Evolutionary conservation across 2,888 invertebrate genomes (phyloP), one percentile per base, ranked within the genome.

Genomic region (Deilephila porcellus): DNA sequence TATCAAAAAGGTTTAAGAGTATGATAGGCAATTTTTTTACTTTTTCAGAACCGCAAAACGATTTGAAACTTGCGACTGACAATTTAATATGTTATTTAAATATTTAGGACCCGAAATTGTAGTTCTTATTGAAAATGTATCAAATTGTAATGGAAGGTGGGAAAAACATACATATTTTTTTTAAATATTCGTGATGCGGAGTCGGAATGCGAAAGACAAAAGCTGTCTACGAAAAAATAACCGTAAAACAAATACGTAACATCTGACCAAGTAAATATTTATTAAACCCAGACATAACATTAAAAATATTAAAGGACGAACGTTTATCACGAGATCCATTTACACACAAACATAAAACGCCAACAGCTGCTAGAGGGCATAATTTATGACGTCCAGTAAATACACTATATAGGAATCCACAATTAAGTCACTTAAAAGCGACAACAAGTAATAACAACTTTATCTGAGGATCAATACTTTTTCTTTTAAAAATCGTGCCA

Each of bases 381-480:
- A 84, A 87, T 87, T 87, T 88, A 88, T 87, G 82, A 80, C 79
- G 76, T 79, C 63, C 76, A 83, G 81, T 85, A 86, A 84, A 84
- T 81, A 85, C 86, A 89, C 88, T 87, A 87, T 88, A 85, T 85
- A 86, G 91, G 91, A 91, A 92, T 93, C 86, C 85, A 91, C 92
- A 93, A 93, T 93, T 93, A 93, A 93, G 91, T 89, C 89, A 88
- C 88, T 90, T 88, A 87, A 88, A 86, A 86, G 87, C 87, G 86
- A 88, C 90, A 90, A 88, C 91, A 89, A 85, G 89, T 89, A 90
- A 92, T 92, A 93, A 93, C 93, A 93, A 89, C 91, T 92, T 93
- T 93, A 93, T 93, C 93, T 84, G 82, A 80, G 81, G 87, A 93
- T 91, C 92, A 90, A 90, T 92, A 90, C 89, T 91, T 91, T 93